Evolutionary conservation across 2,888 invertebrate species (phyloP), one percentile per base, ranked within the genome.

Genomic region (Synanthedon vespiformis): DNA sequence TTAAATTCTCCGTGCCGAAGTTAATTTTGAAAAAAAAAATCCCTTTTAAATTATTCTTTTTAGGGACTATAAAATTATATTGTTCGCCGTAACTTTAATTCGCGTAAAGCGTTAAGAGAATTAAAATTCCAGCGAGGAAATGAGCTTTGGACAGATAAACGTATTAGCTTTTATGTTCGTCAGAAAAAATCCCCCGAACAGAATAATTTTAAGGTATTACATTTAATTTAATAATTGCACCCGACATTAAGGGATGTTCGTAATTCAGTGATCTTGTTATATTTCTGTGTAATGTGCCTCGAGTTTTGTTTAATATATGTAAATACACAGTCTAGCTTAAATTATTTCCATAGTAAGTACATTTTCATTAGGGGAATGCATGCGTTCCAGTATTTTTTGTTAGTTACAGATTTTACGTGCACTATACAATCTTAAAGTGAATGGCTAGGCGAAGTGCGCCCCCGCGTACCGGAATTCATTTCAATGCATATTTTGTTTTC

Each of bases 111-210:
- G 74, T 70, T 72, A 76, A 72, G 70, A 73, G 70, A 80, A 81
- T 81, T 77, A 79, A 81, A 82, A 78, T 78, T 77, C 72, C 71
- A 73, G 63, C 67, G 72, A 74, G 70, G 70, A 76, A 80, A 78
- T 79, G 73, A 77, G 74, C 70, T 71, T 71, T 69, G 34, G 70
- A 68, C 70, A 76, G 75, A 80, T 78, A 77, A 77, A 78, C 74
- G 76, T 77, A 75, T 77, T 75, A 76, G 71, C 70, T 77, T 76
- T 77, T 76, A 73, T 68, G 69, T 71, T 66, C 67, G 60, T 62
- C 60, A 67, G 61, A 65, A 66, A 34, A 66, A 69, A 62, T 62
- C 63, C 57, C 55, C 59, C 59, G 60, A 55, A 50, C 55, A 54
- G 53, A 52, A 49, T 56, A 52, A 55, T 55, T 54, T 52, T 51